Conservation (phyloP, 1,140 invertebrate genomes). For the Metopolophium dirhodum region DNA sequence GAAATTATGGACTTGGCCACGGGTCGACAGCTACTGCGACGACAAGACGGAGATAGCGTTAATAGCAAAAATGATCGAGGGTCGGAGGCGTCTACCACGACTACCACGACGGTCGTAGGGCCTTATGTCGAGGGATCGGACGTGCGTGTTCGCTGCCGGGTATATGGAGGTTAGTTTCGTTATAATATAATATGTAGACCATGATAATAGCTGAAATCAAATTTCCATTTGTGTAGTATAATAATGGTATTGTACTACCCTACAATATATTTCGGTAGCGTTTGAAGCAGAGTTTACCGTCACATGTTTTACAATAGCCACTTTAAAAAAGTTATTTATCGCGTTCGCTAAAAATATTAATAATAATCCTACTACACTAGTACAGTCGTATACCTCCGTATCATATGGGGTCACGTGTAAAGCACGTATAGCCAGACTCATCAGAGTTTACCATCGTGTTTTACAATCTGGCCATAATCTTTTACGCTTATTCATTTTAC, state of each 20-base stretch:
- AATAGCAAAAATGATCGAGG: not conserved
- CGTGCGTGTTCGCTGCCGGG: constrained; percentile 52
- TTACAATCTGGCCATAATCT: not conserved
- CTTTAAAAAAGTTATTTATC: not conserved
- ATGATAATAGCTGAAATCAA: not conserved
- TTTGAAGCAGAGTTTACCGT: not conserved
- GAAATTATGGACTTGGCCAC: constrained; percentile 55
- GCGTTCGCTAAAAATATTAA: not conserved
- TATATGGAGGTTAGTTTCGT: constrained; percentile 54
- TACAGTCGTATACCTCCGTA: not conserved
- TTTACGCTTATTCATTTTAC: constrained; percentile 25
- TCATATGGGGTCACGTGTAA: not conserved
- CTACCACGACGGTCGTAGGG: constrained; percentile 44
- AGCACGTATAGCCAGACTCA: not conserved
- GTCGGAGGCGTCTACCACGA: not conserved
- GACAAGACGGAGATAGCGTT: constrained; percentile 56
- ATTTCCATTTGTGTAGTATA: not conserved
- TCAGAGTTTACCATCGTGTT: not conserved
- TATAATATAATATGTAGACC: not conserved
- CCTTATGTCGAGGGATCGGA: constrained; percentile 58
- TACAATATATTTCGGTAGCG: not conserved
- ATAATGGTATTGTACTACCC: not conserved
- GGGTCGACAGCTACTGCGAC: constrained; percentile 53
- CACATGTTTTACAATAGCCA: not conserved
- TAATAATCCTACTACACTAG: not conserved